Evolutionary conservation across 2,888 invertebrate species (phyloP).

Genomic region (Mythimna ferrago): DNA sequence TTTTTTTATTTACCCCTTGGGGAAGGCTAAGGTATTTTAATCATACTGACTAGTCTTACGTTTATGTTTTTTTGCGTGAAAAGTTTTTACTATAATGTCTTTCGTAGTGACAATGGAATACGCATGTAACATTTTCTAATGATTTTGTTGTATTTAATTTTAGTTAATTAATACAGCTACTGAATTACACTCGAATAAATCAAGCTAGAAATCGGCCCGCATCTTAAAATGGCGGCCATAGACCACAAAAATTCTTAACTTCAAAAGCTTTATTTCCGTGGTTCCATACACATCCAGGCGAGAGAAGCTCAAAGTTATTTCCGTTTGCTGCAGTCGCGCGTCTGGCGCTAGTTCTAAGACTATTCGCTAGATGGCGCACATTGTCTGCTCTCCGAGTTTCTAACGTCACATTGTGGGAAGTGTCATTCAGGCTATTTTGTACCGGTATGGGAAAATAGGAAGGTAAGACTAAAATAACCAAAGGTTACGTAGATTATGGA

Average conservation of each 20-base stretch:
- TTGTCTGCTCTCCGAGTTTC: conserved; percentile 15
- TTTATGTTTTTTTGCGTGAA: too few species aligned
- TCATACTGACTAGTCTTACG: too few species aligned
- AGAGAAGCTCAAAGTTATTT: conserved; percentile 58
- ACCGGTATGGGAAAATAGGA: background rate
- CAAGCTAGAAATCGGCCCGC: too few species aligned
- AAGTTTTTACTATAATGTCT: too few species aligned
- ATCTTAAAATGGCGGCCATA: too few species aligned
- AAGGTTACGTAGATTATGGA: background rate
- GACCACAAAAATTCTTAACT: background rate
- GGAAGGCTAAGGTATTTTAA: too few species aligned
- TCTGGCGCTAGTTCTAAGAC: conserved; percentile 40
- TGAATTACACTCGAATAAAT: too few species aligned
- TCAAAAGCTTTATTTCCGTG: conserved; percentile 23
- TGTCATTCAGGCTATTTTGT: conserved; percentile 6
- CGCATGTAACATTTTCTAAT: too few species aligned
- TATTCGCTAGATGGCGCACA: conserved; percentile 58
- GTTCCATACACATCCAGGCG: conserved; percentile 53
- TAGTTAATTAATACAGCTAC: too few species aligned
- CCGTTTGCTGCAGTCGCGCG: conserved; percentile 23
- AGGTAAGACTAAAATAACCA: background rate
- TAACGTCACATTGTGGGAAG: background rate
- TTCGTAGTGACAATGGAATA: too few species aligned
- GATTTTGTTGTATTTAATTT: too few species aligned
- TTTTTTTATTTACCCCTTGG: too few species aligned